Conservation (phyloP, 2,888 invertebrate genomes). For the Yponomeuta cagnagella region DNA sequence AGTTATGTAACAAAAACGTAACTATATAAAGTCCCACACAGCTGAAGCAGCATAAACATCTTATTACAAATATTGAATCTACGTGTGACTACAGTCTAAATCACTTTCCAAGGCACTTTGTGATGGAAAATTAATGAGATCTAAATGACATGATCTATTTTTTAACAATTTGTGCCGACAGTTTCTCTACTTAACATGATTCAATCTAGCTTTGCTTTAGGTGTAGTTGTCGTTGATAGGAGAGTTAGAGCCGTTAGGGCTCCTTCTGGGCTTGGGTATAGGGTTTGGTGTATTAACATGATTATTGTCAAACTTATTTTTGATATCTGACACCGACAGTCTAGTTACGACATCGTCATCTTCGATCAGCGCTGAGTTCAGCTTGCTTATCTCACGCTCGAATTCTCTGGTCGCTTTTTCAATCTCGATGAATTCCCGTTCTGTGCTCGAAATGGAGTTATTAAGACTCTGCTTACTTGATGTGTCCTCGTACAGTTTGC, state of each 20-base stretch:
- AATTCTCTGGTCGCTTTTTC: constrained; percentile 63
- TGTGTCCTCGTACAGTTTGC: constrained; percentile 54
- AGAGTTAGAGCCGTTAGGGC: constrained; percentile 55
- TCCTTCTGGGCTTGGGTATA: constrained; percentile 75
- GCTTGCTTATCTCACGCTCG: constrained; percentile 64
- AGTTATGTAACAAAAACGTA: constrained; percentile 1
- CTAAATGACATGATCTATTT: constrained; percentile 2
- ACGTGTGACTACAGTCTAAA: not conserved
- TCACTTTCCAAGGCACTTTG: constrained; percentile 7
- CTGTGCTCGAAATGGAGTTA: constrained; percentile 60
- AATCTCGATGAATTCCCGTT: constrained; percentile 67
- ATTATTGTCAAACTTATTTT: constrained; percentile 69
- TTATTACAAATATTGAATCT: constrained; percentile 1
- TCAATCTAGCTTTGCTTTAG: not conserved
- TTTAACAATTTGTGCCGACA: not conserved
- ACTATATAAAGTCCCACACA: constrained; percentile 7
- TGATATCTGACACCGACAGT: constrained; percentile 65
- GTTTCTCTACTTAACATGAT: not conserved
- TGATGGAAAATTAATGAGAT: not conserved
- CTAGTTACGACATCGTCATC: constrained; percentile 52
- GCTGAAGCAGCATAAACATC: not conserved
- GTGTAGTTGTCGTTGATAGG: constrained; percentile 24
- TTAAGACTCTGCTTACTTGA: constrained; percentile 58
- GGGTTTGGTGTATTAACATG: constrained; percentile 68
- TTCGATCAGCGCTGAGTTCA: constrained; percentile 63